Conservation (phyloP, 2,888 invertebrate genomes). For the Agriopis marginaria region DNA sequence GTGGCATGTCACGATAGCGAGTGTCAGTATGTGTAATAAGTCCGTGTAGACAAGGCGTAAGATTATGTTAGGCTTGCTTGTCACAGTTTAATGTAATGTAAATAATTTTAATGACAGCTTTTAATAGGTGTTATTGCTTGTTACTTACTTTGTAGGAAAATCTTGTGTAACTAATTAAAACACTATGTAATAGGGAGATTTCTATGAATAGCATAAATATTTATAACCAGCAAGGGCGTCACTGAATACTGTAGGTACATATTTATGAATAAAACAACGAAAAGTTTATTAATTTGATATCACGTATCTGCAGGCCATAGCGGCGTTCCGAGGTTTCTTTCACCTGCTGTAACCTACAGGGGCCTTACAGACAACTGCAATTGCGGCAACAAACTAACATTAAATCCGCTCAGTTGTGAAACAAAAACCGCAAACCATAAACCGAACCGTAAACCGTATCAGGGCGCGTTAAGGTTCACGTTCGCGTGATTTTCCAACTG, state of each 20-base stretch:
- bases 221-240: not conserved
- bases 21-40: no score
- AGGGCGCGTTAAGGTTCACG: no score
- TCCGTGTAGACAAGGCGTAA: conserved; percentile 1
- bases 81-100: not conserved
- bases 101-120: conserved; percentile 7
- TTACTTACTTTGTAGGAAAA: conserved; percentile 1
- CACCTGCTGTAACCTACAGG: no score
- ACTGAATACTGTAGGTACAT: not conserved
- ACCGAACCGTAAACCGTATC: no score
- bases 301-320: not conserved
- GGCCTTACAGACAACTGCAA: no score
- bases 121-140: conserved; percentile 6
- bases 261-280: conserved; percentile 4
- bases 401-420: no score
- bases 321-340: no score
- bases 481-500: no score
- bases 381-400: no score
- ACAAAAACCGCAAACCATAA: no score
- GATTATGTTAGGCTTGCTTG: conserved; percentile 1
- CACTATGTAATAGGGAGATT: not conserved
- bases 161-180: not conserved
- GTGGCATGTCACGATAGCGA: no score
- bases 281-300: not conserved
- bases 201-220: not conserved